These are phyloP conservation scores for Scolopax bukidnonensis DNA, from an alignment of 2,797 vertebrate species.

Conservation along the genomic window DNA sequence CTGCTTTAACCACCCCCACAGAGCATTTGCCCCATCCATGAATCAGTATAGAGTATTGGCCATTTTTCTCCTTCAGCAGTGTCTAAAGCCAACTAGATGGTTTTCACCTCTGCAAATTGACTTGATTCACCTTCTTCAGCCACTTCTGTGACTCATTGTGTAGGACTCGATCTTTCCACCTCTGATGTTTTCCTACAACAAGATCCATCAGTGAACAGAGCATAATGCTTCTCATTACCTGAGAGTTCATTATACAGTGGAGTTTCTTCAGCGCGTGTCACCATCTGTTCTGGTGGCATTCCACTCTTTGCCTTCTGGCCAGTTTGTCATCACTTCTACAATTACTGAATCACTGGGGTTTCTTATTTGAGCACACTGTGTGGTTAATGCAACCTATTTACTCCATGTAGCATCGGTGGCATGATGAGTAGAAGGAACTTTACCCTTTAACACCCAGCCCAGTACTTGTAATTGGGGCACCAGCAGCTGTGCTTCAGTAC, in stretches of 20 bases:
- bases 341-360: not conserved
- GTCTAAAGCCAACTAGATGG: not conserved
- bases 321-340: not conserved
- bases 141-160: not conserved
- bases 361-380: not conserved
- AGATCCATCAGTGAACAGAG: not conserved
- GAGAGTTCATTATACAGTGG: not conserved
- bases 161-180: not conserved
- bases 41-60: not conserved
- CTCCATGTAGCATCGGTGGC: not conserved
- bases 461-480: not conserved
- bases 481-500: not conserved
- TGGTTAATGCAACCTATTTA: not conserved
- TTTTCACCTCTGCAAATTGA: not conserved
- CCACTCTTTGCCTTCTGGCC: not conserved
- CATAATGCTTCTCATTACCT: not conserved
- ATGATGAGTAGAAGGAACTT: not conserved
- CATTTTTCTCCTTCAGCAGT: not conserved
- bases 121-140: not conserved
- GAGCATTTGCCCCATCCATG: not conserved
- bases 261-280: not conserved
- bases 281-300: not conserved
- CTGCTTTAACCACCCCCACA: not conserved
- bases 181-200: not conserved
- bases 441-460: not conserved